Conservation (phyloP, 2,113 vertebrate genomes). For the Sylvilagus bachmani region DNA sequence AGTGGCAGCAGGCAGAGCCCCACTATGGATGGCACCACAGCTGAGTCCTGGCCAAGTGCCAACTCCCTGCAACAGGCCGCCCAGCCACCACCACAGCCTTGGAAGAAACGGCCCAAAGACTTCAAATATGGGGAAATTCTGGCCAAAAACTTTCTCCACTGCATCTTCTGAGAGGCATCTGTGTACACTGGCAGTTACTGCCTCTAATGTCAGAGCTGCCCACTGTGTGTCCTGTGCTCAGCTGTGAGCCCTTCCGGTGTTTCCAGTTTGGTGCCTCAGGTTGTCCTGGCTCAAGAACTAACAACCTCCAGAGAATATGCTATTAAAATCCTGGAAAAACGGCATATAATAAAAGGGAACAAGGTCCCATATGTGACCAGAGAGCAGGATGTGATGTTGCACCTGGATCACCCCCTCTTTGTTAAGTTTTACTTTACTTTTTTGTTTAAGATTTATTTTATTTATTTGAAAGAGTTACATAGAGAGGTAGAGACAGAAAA, state of each 20-base stretch:
- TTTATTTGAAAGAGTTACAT: too few species aligned
- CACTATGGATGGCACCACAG: constrained; percentile 92
- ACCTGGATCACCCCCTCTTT: constrained; percentile 98
- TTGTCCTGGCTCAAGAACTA: constrained; percentile 97
- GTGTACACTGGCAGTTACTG: background rate
- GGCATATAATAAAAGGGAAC: constrained; percentile 99
- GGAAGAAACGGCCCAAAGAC: constrained; percentile 98
- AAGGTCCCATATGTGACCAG: constrained; percentile 98
- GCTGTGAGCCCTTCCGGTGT: background rate
- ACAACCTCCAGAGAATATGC: constrained; percentile 97
- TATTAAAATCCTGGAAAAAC: constrained; percentile 99
- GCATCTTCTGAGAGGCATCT: constrained; percentile 82
- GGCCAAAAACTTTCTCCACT: constrained; percentile 98
- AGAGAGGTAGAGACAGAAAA: too few species aligned
- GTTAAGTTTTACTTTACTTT: constrained; percentile 99
- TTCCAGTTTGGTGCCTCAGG: constrained; percentile 86
- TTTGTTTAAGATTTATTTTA: constrained; percentile 36
- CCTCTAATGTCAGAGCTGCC: background rate
- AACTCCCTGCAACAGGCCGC: constrained; percentile 87
- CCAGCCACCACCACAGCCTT: constrained; percentile 92
- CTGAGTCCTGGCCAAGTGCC: constrained; percentile 88
- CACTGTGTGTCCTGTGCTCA: background rate
- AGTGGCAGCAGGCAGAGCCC: constrained; percentile 92
- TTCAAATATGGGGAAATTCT: constrained; percentile 99
- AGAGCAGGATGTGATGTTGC: constrained; percentile 98